Base-by-base conservation (phyloP, 2,888 invertebrate genomes). In the Pseudoips prasinana region DNA sequence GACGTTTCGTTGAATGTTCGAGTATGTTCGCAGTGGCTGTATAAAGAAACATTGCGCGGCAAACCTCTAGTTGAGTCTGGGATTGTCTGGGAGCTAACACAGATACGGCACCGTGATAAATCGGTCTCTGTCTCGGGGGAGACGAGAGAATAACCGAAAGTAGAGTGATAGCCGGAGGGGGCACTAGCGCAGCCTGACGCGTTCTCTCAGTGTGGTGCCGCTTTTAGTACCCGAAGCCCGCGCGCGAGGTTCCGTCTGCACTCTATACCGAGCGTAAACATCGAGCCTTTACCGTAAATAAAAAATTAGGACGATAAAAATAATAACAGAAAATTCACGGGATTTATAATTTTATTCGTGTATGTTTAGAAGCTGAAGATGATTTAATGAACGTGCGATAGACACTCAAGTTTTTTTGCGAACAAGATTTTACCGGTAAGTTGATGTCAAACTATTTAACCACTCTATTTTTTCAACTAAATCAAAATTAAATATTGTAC, bases 101-200 rank as follows among this genome's bases (percentile, higher is more conserved):
- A 66, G 66, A 71, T 66, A 72, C 64, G 54, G 53, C 51, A 62
- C 62, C 59, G 76, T 81, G 82, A 84, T 82, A 78, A 82, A 85
- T 84, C 77, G 77, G 72, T 54, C 67, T 70, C 46, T 50, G 73
- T 73, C 75, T 80, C 78, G 51, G 54, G 83, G 82, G 85, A 82
- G 76, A 73, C 64, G 66, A 79, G 67, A 67, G 72, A 68, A 72
- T 65, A 71, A 74, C 79, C 76, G 78, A 86, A 83, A 85, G 85
- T 82, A 75, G 79, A 78, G 76, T 79, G 75, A 78, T 76, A 75
- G 73, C 73, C 73, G 77, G 79, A 66, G 78, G 79, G 79, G 82
- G 76, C 69, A 67, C 52, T 59, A 54, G 64, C 67, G 73, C 73
- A 69, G 70, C 56, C 58, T 59, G 59, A 57, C 56, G 55, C 59